phyloP scores from a whole-genome alignment of 1,140 invertebrate species.

The Melanaphis sacchari region DNA sequence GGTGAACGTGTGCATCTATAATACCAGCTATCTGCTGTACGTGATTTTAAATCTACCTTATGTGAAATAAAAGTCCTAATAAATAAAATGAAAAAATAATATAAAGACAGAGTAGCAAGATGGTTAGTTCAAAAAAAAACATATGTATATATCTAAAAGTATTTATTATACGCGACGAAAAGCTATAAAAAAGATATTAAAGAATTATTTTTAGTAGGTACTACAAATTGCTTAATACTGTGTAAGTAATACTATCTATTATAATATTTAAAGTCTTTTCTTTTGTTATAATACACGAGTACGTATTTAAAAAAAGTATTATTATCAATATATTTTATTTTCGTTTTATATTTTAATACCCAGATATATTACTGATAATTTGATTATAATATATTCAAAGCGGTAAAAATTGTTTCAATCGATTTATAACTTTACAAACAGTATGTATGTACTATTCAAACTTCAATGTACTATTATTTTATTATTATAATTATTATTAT shows the following conservation, averaged over 20 bases:
- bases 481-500: neutral
- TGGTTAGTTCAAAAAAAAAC: neutral
- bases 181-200: neutral
- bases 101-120: neutral
- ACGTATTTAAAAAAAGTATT: neutral
- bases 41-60: neutral
- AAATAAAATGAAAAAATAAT: neutral
- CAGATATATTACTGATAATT: rapidly evolving
- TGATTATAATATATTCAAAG: neutral
- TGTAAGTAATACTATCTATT: neutral
- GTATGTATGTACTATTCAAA: neutral
- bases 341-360: neutral
- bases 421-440: neutral
- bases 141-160: neutral
- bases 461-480: neutral
- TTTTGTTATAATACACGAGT: neutral
- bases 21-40: neutral
- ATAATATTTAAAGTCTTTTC: neutral
- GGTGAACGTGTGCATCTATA: neutral
- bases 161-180: neutral
- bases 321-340: neutral
- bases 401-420: neutral
- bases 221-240: neutral
- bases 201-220: neutral
- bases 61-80: neutral